These are phyloP conservation scores for Ageneiosus marmoratus DNA, from an alignment of 2,113 vertebrate species.

Conservation along the genomic window DNA sequence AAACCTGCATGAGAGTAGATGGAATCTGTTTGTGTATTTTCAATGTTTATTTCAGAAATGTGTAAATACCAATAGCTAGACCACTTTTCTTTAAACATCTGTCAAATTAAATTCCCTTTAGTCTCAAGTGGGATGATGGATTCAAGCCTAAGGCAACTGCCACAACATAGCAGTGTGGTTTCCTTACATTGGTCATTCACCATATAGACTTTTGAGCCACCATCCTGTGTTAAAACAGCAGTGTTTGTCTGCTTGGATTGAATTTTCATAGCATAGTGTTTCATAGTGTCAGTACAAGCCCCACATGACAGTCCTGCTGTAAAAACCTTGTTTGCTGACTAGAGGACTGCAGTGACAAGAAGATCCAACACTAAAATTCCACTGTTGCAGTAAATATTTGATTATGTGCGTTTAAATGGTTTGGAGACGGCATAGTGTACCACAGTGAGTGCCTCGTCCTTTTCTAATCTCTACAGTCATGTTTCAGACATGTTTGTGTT, in stretches of 20 bases:
- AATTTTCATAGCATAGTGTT: constrained; percentile 63
- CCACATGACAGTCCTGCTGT: constrained; percentile 67
- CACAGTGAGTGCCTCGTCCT: constrained; percentile 50
- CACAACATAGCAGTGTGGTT: constrained; percentile 10
- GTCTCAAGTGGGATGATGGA: neutral
- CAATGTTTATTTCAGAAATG: neutral
- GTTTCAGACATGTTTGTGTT: constrained; percentile 22
- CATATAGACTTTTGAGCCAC: neutral
- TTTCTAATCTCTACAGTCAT: neutral
- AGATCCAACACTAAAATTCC: constrained; percentile 48
- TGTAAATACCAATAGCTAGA: neutral
- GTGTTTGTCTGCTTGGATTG: constrained; percentile 65
- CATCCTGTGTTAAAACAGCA: constrained; percentile 16
- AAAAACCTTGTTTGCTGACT: constrained; percentile 65
- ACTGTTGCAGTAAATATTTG: constrained; percentile 73
- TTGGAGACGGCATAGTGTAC: constrained; percentile 55
- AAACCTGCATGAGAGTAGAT: no score
- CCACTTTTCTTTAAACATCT: constrained; percentile 8
- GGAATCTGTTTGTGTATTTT: no score
- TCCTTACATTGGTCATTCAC: neutral
- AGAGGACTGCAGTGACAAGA: constrained; percentile 54
- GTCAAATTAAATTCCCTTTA: neutral
- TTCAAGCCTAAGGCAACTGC: constrained; percentile 13
- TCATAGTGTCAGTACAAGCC: constrained; percentile 64
- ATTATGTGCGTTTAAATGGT: constrained; percentile 67